Evolutionary conservation across 2,888 invertebrate species (phyloP).

Genomic region (Xanthorhoe designata): DNA sequence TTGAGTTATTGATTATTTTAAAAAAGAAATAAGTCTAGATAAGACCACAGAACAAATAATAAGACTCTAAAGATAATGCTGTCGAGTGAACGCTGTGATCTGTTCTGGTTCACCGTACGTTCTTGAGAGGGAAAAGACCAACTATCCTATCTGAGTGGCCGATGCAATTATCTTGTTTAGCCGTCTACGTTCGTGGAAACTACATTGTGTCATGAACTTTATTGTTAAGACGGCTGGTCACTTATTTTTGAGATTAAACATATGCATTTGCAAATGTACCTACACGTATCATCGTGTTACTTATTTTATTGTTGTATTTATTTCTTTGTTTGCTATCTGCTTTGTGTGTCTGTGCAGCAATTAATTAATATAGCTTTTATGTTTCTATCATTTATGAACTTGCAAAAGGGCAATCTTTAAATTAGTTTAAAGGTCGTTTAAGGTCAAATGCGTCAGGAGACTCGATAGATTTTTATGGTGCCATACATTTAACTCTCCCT

Average conservation of each 20-base stretch:
- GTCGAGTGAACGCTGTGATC: background rate
- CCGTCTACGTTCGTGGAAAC: slow-evolving; percentile 31
- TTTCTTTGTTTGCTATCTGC: too few relatives aligned
- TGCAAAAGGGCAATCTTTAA: background rate
- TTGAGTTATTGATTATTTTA: background rate
- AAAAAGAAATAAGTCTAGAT: too few relatives aligned
- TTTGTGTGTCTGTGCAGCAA: too few relatives aligned
- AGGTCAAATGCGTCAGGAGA: background rate
- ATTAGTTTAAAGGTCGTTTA: slow-evolving; percentile 2
- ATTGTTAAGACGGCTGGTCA: slow-evolving; percentile 9
- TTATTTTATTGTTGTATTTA: too few relatives aligned
- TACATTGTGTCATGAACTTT: slow-evolving; percentile 41
- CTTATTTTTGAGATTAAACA: slow-evolving; percentile 10
- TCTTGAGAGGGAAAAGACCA: slow-evolving; percentile 37
- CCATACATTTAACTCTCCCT: too few relatives aligned
- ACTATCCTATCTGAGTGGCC: slow-evolving; percentile 33
- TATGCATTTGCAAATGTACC: background rate
- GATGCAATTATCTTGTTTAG: slow-evolving; percentile 46
- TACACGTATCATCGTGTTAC: too few relatives aligned
- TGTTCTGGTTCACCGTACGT: slow-evolving; percentile 8
- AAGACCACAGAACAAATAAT: background rate
- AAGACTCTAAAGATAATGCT: background rate
- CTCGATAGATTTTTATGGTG: too few relatives aligned
- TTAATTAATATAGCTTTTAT: too few relatives aligned
- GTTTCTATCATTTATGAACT: background rate